Evolutionary conservation across 1,140 invertebrate species (phyloP).

Genomic region (Drosophila ironensis): DNA sequence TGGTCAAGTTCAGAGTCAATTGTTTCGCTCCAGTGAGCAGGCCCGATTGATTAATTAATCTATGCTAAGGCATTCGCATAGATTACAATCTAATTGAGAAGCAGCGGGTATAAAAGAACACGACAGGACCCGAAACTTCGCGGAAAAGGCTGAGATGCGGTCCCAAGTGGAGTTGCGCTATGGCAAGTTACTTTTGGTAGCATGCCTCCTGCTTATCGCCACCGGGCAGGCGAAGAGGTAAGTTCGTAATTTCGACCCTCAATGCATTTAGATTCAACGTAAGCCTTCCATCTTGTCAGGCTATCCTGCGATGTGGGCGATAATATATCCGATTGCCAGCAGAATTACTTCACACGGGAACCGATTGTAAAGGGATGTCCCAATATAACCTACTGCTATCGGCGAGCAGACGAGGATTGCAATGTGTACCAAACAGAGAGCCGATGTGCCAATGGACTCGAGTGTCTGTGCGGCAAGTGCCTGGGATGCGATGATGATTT

Average conservation of each 20-base stretch:
- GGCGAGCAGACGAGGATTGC: conserved; percentile 5
- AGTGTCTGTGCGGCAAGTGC: conserved; percentile 7
- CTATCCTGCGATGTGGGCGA: neutral
- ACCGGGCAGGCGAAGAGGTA: conserved; percentile 12
- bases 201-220: neutral
- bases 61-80: conserved; percentile 46
- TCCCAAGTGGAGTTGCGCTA: conserved; percentile 15
- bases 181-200: conserved; percentile 14
- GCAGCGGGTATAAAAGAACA: conserved; percentile 38
- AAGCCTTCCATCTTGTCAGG: no score
- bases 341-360: neutral
- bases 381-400: conserved; percentile 4
- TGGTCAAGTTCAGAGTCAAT: neutral
- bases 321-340: conserved; percentile 3
- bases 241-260: neutral
- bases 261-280: neutral
- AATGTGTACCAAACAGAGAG: neutral
- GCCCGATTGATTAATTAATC: conserved; percentile 33
- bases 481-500: neutral
- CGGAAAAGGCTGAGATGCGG: conserved; percentile 31
- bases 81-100: conserved; percentile 28
- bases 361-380: neutral
- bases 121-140: neutral
- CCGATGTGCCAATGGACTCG: neutral
- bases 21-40: conserved; percentile 9